Percentiles rank a stretch among this genome's conserved stretches.
Evolutionary conservation across 1,140 invertebrate species (phyloP).

Genomic region (Drosophila mayri): DNA sequence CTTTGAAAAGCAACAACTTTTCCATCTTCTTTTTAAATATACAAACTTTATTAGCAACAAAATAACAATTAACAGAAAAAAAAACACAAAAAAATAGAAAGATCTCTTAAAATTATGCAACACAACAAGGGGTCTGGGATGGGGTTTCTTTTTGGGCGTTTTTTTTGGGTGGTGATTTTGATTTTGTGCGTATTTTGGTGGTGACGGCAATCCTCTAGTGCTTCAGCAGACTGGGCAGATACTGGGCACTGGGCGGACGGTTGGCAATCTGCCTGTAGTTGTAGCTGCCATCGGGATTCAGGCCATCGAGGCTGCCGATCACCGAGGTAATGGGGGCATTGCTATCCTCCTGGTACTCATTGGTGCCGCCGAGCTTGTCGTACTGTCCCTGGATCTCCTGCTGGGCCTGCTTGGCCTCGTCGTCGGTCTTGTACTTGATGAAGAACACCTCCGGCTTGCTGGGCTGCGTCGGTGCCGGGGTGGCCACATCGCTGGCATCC

Average conservation of each 20-base stretch:
- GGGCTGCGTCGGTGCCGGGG: constrained; percentile 90
- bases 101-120: constrained; percentile 71
- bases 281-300: constrained; percentile 80
- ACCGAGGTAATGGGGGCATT: constrained; percentile 79
- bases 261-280: constrained; percentile 73
- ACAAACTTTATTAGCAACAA: constrained; percentile 53
- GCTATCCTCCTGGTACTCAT: constrained; percentile 78
- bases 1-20: neutral
- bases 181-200: neutral
- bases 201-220: constrained; percentile 35
- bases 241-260: constrained; percentile 53
- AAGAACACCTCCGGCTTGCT: constrained; percentile 92
- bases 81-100: constrained; percentile 34
- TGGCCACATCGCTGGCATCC: constrained; percentile 89
- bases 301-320: constrained; percentile 77
- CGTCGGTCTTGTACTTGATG: constrained; percentile 90
- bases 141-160: constrained; percentile 12
- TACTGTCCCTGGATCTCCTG: constrained; percentile 84
- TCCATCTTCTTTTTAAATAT: constrained; percentile 49
- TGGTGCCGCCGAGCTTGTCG: constrained; percentile 80
- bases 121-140: constrained; percentile 27
- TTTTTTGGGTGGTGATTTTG: constrained; percentile 1
- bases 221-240: constrained; percentile 66
- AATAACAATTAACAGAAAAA: constrained; percentile 50
- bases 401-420: constrained; percentile 84